Percentiles rank a stretch among this genome's conserved stretches.
Evolutionary conservation across 2,888 invertebrate species (phyloP).

Genomic region (Operophtera brumata): DNA sequence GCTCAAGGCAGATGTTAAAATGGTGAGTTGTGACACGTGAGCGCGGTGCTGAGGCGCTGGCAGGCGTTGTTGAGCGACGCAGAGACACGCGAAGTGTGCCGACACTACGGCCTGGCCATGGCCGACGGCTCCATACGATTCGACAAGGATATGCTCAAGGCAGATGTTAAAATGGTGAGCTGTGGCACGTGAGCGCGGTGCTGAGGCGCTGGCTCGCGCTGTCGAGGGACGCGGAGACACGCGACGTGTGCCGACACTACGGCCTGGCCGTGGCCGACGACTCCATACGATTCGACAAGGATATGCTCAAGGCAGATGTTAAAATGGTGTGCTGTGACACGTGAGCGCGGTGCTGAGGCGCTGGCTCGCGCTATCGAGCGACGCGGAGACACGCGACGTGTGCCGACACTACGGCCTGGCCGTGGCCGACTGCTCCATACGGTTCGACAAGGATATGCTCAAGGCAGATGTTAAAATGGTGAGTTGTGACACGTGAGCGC

Average conservation of each 20-base stretch:
- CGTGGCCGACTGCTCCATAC: slow-evolving; percentile 43
- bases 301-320: slow-evolving; percentile 57
- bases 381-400: slow-evolving; percentile 58
- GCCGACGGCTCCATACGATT: slow-evolving; percentile 45
- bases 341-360: slow-evolving; percentile 36
- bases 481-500: slow-evolving; percentile 35
- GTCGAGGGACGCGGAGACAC: slow-evolving; percentile 56
- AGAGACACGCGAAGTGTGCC: slow-evolving; percentile 66
- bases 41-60: slow-evolving; percentile 50
- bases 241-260: slow-evolving; percentile 72
- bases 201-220: slow-evolving; percentile 71
- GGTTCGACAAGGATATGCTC: slow-evolving; percentile 58
- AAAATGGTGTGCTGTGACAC: slow-evolving; percentile 55
- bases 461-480: slow-evolving; percentile 61
- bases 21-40: slow-evolving; percentile 53
- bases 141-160: slow-evolving; percentile 57
- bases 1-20: slow-evolving; percentile 56
- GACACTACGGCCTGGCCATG: slow-evolving; percentile 70
- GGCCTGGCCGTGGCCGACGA: slow-evolving; percentile 59
- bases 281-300: slow-evolving; percentile 45
- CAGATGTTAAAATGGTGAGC: slow-evolving; percentile 59
- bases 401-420: slow-evolving; percentile 76
- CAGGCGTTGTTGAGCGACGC: slow-evolving; percentile 66
- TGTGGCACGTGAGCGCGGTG: background rate
- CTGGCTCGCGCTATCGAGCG: slow-evolving; percentile 71